phyloP scores from a whole-genome alignment of 2,113 vertebrate genomes.

The Triplophysa dalaica region DNA sequence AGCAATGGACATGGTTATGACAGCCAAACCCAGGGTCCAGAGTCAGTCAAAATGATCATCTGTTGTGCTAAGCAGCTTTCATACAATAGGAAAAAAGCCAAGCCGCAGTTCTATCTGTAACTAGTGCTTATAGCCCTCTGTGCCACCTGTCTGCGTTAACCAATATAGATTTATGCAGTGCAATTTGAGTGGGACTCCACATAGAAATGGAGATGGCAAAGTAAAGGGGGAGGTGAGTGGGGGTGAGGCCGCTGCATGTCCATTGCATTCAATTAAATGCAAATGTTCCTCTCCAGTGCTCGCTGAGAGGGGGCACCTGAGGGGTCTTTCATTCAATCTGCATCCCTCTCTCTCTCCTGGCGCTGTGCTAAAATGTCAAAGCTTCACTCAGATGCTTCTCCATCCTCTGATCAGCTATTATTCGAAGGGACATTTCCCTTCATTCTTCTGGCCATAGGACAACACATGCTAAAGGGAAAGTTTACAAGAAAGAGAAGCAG shows the following conservation, averaged over 20 bases:
- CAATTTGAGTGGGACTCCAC: conserved; percentile 3
- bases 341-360: conserved; percentile 18
- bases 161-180: conserved; percentile 40
- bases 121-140: conserved; percentile 8
- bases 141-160: conserved; percentile 37
- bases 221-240: conserved; percentile 10
- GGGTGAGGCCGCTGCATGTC: background rate
- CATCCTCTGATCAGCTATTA: conserved; percentile 30
- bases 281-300: conserved; percentile 30
- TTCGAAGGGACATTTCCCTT: conserved; percentile 44
- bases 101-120: conserved; percentile 1
- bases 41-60: conserved; percentile 35
- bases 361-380: conserved; percentile 41
- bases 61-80: conserved; percentile 39
- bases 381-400: conserved; percentile 37
- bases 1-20: conserved; percentile 21
- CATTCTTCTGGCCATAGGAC: conserved; percentile 13
- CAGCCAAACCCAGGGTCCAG: conserved; percentile 26
- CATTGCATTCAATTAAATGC: conserved; percentile 46
- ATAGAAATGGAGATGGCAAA: conserved; percentile 14
- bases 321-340: conserved; percentile 9
- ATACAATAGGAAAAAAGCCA: conserved; percentile 16
- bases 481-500: background rate
- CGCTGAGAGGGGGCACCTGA: conserved; percentile 1
- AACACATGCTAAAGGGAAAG: conserved; percentile 28